Evolutionary conservation across 2,113 vertebrate species (phyloP), one percentile per base, ranked within the genome.

Genomic region (Willisornis vidua): DNA sequence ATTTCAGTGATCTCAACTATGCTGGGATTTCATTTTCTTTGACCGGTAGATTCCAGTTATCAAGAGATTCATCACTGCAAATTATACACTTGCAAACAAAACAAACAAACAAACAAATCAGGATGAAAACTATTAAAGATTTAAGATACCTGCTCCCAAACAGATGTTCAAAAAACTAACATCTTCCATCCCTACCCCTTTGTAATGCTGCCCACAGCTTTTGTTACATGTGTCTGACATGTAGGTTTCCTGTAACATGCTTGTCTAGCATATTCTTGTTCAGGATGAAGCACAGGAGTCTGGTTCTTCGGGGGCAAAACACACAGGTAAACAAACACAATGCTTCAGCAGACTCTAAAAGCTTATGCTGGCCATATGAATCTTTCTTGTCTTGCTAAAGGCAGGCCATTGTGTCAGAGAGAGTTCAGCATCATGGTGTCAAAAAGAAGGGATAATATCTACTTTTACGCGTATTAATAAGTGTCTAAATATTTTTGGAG

Each of bases 21-120:
- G 59, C 43, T 76, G 77, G 71, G 31, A 54, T 83, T 89, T 65
- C 35, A 85, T 76, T 95, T 97, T 63, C 46, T 94, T 77, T 90
- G 10, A 74, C 61, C 52, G 8, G 65, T 83, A 2, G 29, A 84
- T 93, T 95, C 28, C 37, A 92, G 12, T 24, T 62, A 63, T 54
- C 54, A 74, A 77, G 78, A 91, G 76, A 87, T 62, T 83, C 12
- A 91, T n/a, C 70, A 55, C 62, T 79, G 26, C 43, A 91, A 85
- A 81, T 85, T 88, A 71, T 59, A n/a, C 22, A 45, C 29, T 62
- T 76, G 20, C 68, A 95, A 89, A 25, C 25, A 23, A 59, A 59
- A 58, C 23, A 93, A 87, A 49, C 22, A 25, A 49, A 23, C 48
- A 49, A 49, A 66, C 16, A 66, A 70, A 81, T 22, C 25, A 82